Evolutionary conservation across 2,888 invertebrate genomes (phyloP), one percentile per base, ranked within the genome.

Genomic region (Tiliacea citrago): DNA sequence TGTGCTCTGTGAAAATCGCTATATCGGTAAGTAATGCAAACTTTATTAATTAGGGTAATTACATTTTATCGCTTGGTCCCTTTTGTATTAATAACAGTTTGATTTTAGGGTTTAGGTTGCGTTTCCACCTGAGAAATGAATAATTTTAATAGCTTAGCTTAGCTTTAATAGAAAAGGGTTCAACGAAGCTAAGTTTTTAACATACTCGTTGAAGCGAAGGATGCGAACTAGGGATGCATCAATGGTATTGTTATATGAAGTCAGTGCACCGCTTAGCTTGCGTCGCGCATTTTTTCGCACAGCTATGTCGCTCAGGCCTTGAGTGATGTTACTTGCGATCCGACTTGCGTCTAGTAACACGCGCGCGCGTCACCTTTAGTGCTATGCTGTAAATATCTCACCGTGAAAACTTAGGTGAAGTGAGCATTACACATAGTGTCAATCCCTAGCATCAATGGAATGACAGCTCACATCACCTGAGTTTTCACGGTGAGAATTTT

Each of bases 1-100:
- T 95, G 86, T 95, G 96, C 58, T 96, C 96, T 0, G 96, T 95
- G 21, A 95, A 96, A 91, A 95, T 96, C 61, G 95, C 95, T 24
- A 92, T 94, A 81, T 94, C 95, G 55, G 96, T 96, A 88, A 94
- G 95, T 94, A 83, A 65, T 58, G 42, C 21, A 13, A 79, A 76
- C 75, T 79, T 73, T 74, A 24, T 42, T 68, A 49, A 83, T 83
- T 68, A 68, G 55, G 12, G 60, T 61, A 63, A 76, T 84, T 74
- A 79, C 72, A 76, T 79, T 81, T 83, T 75, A 74, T 81, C 55
- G 65, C 49, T 70, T 10, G 35, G 62, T 68, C 81, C 79, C 72
- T 82, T 81, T 82, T 55, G 82, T 68, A 49, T 47, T 68, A 82
- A 77, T 65, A 58, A 57, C 29, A 69, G 49, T 78, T 79, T 39